phyloP scores from a whole-genome alignment of 1,140 invertebrate genomes.

The Portunus trituberculatus region DNA sequence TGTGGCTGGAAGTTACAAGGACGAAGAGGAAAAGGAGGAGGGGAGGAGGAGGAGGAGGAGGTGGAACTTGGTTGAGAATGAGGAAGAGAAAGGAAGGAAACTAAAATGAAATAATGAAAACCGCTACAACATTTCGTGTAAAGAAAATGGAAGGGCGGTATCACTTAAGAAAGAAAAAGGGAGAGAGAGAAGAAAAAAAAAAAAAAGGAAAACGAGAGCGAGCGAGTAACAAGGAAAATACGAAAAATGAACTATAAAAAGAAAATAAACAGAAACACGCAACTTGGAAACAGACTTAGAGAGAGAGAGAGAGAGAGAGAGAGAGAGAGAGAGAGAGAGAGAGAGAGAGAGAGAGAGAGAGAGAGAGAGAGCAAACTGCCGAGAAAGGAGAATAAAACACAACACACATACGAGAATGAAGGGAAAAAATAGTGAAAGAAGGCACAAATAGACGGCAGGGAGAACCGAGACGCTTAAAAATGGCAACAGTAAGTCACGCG shows the following conservation, averaged over 20 bases:
- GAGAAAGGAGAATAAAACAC: background rate
- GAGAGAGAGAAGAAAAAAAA: background rate
- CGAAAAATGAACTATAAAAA: background rate
- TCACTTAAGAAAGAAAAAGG: background rate
- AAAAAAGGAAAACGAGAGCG: background rate
- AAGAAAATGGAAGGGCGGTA: background rate
- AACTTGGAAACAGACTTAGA: background rate
- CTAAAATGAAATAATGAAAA: background rate
- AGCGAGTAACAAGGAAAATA: background rate
- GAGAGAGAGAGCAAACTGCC: background rate
- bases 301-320: background rate
- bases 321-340: conserved; percentile 40
- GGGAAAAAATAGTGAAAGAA: background rate
- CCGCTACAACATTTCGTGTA: background rate
- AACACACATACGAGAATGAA: background rate
- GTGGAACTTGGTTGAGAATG: background rate
- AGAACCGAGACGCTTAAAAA: no score
- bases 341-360: background rate
- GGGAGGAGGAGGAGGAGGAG: background rate
- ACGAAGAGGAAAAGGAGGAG: background rate
- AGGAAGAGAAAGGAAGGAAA: background rate
- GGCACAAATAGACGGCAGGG: no score
- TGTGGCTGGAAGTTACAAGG: background rate
- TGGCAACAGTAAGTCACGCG: no score
- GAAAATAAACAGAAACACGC: background rate